Conservation (phyloP, 2,888 invertebrate genomes). For the Eupithecia centaureata region DNA sequence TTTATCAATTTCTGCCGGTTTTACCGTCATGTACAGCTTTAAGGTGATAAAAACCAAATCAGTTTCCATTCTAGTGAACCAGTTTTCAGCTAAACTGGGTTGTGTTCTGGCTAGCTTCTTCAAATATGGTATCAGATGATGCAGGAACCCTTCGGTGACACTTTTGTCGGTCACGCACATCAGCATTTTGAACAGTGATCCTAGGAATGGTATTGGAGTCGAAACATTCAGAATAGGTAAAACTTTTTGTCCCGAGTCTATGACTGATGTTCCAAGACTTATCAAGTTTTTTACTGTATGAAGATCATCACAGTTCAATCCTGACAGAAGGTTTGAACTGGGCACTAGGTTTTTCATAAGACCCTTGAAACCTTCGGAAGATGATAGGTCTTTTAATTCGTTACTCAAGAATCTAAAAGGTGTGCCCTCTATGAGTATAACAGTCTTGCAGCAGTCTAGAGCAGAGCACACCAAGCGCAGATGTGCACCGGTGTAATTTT, state of each 20-base stretch:
- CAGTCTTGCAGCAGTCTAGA: slow-evolving; percentile 69
- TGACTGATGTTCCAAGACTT: slow-evolving; percentile 62
- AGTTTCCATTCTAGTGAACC: slow-evolving; percentile 86
- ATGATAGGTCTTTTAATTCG: slow-evolving; percentile 62
- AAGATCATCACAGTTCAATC: slow-evolving; percentile 63
- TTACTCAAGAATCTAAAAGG: slow-evolving; percentile 63
- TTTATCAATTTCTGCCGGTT: slow-evolving; percentile 73
- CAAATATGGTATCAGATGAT: slow-evolving; percentile 71
- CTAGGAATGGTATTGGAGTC: slow-evolving; percentile 73
- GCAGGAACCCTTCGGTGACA: slow-evolving; percentile 68
- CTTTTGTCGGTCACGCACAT: slow-evolving; percentile 60
- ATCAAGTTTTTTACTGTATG: slow-evolving; percentile 67
- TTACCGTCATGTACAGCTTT: slow-evolving; percentile 65
- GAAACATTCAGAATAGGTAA: slow-evolving; percentile 65
- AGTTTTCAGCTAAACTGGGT: slow-evolving; percentile 80
- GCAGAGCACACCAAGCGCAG: slow-evolving; percentile 67
- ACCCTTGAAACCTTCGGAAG: slow-evolving; percentile 73
- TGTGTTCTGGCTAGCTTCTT: slow-evolving; percentile 60
- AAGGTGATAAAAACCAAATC: slow-evolving; percentile 81
- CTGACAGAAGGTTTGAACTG: slow-evolving; percentile 75
- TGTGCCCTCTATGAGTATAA: slow-evolving; percentile 60
- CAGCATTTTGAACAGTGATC: slow-evolving; percentile 69
- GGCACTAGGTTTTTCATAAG: slow-evolving; percentile 67
- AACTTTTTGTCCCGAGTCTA: slow-evolving; percentile 67
- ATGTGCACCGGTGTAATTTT: slow-evolving; percentile 76